Evolutionary conservation across 2,113 vertebrate genomes (phyloP).

Genomic region (Eublepharis macularius): DNA sequence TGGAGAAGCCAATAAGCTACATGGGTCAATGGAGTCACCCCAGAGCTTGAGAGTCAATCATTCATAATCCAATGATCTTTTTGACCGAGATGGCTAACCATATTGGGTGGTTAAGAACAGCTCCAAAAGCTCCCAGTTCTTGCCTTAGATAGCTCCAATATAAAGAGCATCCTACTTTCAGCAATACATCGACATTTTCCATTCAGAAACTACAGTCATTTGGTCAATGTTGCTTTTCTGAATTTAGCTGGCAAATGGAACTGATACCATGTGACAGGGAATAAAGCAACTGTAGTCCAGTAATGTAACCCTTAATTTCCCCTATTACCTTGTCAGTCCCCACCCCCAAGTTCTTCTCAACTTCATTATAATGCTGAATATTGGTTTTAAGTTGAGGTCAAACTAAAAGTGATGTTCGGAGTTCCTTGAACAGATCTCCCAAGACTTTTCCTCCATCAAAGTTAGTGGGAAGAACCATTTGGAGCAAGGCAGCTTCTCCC

Average conservation of each 20-base stretch:
- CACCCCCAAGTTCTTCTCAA: neutral
- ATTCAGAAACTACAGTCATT: neutral
- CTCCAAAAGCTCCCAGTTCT: neutral
- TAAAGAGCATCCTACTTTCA: neutral
- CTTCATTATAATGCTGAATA: neutral
- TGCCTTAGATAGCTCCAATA: neutral
- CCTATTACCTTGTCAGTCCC: neutral
- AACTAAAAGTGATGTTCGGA: no score
- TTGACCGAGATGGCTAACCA: neutral
- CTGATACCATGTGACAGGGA: neutral
- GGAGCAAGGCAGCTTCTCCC: no score
- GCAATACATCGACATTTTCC: neutral
- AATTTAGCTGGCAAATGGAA: neutral
- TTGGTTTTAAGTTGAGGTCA: neutral
- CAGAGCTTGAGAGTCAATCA: neutral
- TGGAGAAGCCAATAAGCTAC: neutral
- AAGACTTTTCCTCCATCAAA: no score
- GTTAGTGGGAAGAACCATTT: no score
- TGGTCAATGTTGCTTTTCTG: neutral
- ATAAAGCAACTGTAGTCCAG: neutral
- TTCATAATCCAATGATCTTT: neutral
- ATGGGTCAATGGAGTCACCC: no score
- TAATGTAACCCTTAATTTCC: slow-evolving; percentile 8
- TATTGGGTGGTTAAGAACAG: neutral
- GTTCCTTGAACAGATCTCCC: no score